A percentile compares a stretch with the other conserved stretches of the same genome.
Conservation (phyloP, 2,888 invertebrate species). For the Rhopalosiphum nymphaeae region DNA sequence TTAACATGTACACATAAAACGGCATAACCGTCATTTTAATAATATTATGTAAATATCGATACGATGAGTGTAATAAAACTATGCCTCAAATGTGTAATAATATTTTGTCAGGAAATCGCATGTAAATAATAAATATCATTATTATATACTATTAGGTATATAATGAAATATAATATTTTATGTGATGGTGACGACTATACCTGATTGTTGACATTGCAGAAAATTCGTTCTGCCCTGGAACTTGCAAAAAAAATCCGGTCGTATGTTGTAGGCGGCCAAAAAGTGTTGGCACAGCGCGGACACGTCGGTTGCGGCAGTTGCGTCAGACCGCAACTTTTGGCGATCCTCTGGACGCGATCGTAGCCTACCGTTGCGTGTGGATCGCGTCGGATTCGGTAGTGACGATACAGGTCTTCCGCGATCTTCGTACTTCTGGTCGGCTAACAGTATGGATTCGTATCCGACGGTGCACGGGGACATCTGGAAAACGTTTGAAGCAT, state of each 20-base stretch:
- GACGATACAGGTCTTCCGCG: conserved; percentile 67
- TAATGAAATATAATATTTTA: no score
- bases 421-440: conserved; percentile 85
- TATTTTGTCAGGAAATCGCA: neutral
- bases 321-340: neutral
- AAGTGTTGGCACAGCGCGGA: conserved; percentile 77
- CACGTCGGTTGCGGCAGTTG: conserved; percentile 70
- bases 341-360: neutral
- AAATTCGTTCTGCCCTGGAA: conserved; percentile 73
- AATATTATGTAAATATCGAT: neutral
- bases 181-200: neutral
- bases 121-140: neutral
- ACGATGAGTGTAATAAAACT: neutral
- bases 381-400: neutral
- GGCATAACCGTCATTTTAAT: neutral
- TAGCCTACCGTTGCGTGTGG: neutral
- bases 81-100: neutral
- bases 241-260: conserved; percentile 84
- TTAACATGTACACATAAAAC: neutral
- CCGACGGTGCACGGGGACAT: conserved; percentile 61
- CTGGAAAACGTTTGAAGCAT: conserved; percentile 28
- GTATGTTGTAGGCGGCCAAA: conserved; percentile 77
- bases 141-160: no score
- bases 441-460: conserved; percentile 75
- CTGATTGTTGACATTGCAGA: neutral